A percentile compares a stretch with the other conserved stretches of the same genome.
These are phyloP conservation scores for Lagopus muta DNA, from an alignment of 2,113 vertebrate genomes.

Conservation along the genomic window DNA sequence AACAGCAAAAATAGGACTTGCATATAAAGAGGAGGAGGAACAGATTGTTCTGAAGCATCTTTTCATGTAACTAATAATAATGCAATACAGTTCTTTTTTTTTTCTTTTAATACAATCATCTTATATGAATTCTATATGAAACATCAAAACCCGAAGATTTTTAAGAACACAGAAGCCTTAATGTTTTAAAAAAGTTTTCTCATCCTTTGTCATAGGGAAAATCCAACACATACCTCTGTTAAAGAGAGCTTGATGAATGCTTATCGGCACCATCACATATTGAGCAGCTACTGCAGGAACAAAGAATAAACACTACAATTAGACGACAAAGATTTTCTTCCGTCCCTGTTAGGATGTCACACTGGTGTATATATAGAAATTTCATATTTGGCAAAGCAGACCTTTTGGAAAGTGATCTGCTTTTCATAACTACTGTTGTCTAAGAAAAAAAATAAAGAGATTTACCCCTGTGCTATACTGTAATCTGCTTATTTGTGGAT, in stretches of 20 bases:
- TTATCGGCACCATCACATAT: background rate
- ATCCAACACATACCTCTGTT: background rate
- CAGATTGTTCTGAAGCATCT: background rate
- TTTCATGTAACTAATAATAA: background rate
- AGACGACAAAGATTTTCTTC: conserved; percentile 18
- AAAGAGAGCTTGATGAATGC: background rate
- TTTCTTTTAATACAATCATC: background rate
- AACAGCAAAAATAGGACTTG: background rate
- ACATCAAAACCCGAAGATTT: background rate
- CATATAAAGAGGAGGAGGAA: background rate
- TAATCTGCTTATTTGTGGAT: conserved; percentile 24
- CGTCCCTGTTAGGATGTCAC: background rate
- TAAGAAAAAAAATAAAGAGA: background rate
- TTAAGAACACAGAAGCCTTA: background rate
- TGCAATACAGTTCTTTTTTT: background rate
- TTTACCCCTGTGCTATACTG: background rate
- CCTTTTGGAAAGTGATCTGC: conserved; percentile 14
- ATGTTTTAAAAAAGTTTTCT: background rate
- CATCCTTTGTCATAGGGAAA: background rate
- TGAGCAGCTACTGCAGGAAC: background rate
- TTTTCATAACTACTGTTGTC: background rate
- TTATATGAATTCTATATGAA: rapidly evolving
- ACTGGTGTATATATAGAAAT: background rate
- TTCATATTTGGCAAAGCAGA: background rate
- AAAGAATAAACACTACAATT: background rate